phyloP scores from a whole-genome alignment of 2,888 invertebrate species.

The Lasioglossum villosulum region DNA sequence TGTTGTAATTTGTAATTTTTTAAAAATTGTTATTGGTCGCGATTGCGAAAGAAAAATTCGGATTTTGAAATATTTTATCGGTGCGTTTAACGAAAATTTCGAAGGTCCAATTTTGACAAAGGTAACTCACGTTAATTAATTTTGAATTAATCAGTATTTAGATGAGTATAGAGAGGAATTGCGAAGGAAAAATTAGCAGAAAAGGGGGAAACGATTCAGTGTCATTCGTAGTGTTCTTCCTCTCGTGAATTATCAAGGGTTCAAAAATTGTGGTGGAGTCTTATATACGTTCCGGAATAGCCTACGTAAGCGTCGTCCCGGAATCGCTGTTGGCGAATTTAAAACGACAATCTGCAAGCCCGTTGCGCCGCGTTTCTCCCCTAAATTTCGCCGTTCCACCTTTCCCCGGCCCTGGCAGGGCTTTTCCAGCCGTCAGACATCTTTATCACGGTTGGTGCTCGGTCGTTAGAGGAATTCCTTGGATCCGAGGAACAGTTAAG shows the following conservation, averaged over 20 bases:
- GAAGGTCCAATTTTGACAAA: too few species aligned
- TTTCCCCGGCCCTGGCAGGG: slow-evolving; percentile 12
- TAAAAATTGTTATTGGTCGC: too few species aligned
- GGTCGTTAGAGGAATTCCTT: slow-evolving; percentile 32
- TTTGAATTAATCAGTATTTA: too few species aligned
- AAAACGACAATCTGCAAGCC: slow-evolving; percentile 28
- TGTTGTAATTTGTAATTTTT: too few species aligned
- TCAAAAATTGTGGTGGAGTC: not conserved
- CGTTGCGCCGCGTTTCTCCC: slow-evolving; percentile 17
- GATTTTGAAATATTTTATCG: too few species aligned
- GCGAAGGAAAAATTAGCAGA: not conserved
- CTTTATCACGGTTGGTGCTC: slow-evolving; percentile 25
- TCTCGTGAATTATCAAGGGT: not conserved
- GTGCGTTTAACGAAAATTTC: too few species aligned
- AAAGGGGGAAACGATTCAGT: not conserved
- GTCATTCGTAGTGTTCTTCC: not conserved
- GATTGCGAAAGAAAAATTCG: too few species aligned
- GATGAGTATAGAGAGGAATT: not conserved
- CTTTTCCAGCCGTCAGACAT: slow-evolving; percentile 38
- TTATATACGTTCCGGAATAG: slow-evolving; percentile 8
- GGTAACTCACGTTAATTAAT: too few species aligned
- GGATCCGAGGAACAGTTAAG: slow-evolving; percentile 7
- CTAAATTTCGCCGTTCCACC: slow-evolving; percentile 32
- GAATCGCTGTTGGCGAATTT: slow-evolving; percentile 15
- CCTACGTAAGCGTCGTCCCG: not conserved